Evolutionary conservation across 2,888 invertebrate species (phyloP), one percentile per base, ranked within the genome.

Genomic region (Calliopum simillimum): DNA sequence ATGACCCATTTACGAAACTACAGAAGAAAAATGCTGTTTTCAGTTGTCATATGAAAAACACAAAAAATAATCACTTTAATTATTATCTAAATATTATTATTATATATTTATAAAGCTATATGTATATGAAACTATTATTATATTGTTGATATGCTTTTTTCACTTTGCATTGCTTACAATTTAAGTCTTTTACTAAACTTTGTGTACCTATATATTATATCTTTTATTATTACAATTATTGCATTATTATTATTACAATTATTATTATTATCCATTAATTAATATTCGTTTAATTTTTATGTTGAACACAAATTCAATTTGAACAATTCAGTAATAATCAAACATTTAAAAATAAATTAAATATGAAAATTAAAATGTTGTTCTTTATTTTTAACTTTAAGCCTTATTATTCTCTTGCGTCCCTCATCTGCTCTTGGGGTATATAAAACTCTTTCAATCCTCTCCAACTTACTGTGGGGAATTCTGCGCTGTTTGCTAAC

Each of bases 1-100:
- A 73, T 76, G 74, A 79, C 81, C 79, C 80, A 81, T 79, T 80
- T 76, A 79, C 46, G 49, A 41, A 71, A 46, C 3, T 51, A 59
- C 8, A 66, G 43, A 44, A 61, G 16, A 69, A 69, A 33, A 43
- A 65, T 33, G 59, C 65, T 65, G 58, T 73, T 71, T 74, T 74
- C 67, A 53, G 71, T 73, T 74, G 73, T 72, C 70, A 64, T 67
- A 68, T 68, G 13, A 64, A 70, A 64, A 16, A 68, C 58, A 23
- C 23, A 46, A 73, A 76, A 46, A 41, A 58, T 43, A 51, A 56
- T 56, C 41, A 64, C 49, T 33, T 21, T 43, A 44, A 67, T 47
- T 25, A 62, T 14, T 25, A 66, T n/a, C n/a, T n/a, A n/a, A n/a
- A n/a, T n/a, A n/a, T 44, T 55, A 66, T 66, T 53, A 68, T 47